These are phyloP conservation scores for Vollenhovia emeryi DNA, from an alignment of 1,140 invertebrate species.

Conservation along the genomic window DNA sequence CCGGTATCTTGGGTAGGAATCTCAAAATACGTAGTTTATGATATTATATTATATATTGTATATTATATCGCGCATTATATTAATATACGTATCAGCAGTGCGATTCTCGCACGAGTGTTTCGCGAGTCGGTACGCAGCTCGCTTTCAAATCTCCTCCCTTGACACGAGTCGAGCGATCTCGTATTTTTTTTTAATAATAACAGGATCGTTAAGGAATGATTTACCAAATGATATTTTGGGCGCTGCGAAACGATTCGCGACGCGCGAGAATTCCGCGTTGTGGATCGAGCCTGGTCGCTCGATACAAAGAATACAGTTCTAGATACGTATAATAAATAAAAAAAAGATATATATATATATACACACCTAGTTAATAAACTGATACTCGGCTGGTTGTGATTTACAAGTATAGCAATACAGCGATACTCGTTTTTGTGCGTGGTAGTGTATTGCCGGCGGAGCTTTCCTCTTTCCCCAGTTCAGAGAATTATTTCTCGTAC, in stretches of 20 bases:
- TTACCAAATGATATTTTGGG: background rate
- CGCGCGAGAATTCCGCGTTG: constrained; percentile 29
- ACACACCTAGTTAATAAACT: constrained; percentile 79
- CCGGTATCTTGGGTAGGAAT: constrained; percentile 51
- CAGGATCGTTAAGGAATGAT: background rate
- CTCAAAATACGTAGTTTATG: constrained; percentile 67
- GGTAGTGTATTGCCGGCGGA: constrained; percentile 44
- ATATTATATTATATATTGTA: constrained; percentile 68
- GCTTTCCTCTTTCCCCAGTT: constrained; percentile 42
- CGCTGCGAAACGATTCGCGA: constrained; percentile 52
- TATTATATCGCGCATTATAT: constrained; percentile 69
- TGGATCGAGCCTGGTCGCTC: constrained; percentile 74
- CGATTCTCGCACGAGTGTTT: constrained; percentile 47
- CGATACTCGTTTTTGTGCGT: constrained; percentile 62
- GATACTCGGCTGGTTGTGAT: constrained; percentile 85
- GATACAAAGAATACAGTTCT: constrained; percentile 61
- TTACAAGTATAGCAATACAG: constrained; percentile 84
- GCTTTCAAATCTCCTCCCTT: background rate
- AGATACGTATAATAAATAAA: constrained; percentile 68
- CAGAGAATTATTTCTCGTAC: background rate
- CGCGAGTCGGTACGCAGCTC: constrained; percentile 42
- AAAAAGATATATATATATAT: constrained; percentile 55
- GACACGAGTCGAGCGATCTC: background rate
- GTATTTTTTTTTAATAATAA: background rate
- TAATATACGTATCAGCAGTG: constrained; percentile 68